Conservation (phyloP, 1,140 invertebrate species). For the Proctacanthus coquilletti region DNA sequence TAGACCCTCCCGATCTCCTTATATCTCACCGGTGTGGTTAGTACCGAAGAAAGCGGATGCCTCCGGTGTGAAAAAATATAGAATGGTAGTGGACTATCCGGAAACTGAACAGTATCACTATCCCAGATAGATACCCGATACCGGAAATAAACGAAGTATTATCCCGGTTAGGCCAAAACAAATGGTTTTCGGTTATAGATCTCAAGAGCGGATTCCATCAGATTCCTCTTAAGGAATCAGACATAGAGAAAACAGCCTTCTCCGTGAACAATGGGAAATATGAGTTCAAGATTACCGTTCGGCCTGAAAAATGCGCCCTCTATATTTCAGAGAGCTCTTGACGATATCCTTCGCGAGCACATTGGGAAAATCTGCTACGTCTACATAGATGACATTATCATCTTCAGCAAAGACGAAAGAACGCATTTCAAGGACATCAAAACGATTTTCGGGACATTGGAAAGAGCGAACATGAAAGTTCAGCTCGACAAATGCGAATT, state of each 20-base stretch:
- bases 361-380: slow-evolving; percentile 1
- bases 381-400: slow-evolving; percentile 4
- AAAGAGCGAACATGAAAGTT: slow-evolving; percentile 12
- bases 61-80: slow-evolving; percentile 17
- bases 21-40: slow-evolving; percentile 6
- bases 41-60: slow-evolving; percentile 10
- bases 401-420: slow-evolving; percentile 1
- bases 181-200: slow-evolving; percentile 31
- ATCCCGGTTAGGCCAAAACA: slow-evolving; percentile 21
- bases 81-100: slow-evolving; percentile 19
- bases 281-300: slow-evolving; percentile 25
- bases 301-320: slow-evolving; percentile 24
- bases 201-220: slow-evolving; percentile 33
- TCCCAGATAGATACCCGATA: slow-evolving; percentile 31
- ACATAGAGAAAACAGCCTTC: slow-evolving; percentile 24
- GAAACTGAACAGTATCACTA: slow-evolving; percentile 18
- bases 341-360: slow-evolving; percentile 17
- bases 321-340: slow-evolving; percentile 30
- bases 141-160: slow-evolving; percentile 32
- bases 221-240: slow-evolving; percentile 15
- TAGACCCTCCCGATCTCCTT: slow-evolving; percentile 10
- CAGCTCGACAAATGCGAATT: slow-evolving; percentile 15
- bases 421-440: slow-evolving; percentile 7
- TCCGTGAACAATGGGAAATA: slow-evolving; percentile 20
- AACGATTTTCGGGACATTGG: slow-evolving; percentile 12